phyloP scores from a whole-genome alignment of 2,888 invertebrate genomes.

The Acrocyrtus sp. region DNA sequence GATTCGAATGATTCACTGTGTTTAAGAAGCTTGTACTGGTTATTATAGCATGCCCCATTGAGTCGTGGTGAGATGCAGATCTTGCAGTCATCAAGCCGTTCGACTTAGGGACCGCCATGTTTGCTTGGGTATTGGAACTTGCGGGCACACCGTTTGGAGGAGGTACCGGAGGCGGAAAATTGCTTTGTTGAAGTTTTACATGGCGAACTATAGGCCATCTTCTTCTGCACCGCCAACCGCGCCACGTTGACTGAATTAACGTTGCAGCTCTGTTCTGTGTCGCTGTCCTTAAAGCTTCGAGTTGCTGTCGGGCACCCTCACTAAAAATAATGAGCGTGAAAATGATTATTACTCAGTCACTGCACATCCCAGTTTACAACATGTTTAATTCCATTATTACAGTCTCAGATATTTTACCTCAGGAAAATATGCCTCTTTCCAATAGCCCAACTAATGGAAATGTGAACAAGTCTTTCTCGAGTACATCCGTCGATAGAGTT shows the following conservation, averaged over 20 bases:
- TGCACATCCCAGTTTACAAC: too few relatives aligned
- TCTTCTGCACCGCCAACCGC: conserved; percentile 72
- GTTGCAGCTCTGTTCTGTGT: conserved; percentile 83
- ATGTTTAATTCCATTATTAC: too few relatives aligned
- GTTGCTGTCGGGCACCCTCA: conserved; percentile 89
- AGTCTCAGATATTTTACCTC: conserved; percentile 68
- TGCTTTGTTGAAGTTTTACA: conserved; percentile 18
- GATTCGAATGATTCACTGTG: conserved; percentile 33
- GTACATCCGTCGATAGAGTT: conserved; percentile 67
- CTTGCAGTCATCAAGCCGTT: conserved; percentile 38
- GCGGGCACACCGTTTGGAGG: conserved; percentile 30
- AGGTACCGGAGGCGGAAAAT: conserved; percentile 41
- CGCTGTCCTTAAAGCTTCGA: conserved; percentile 83
- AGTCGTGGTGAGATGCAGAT: conserved; percentile 31
- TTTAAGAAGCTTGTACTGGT: conserved; percentile 42
- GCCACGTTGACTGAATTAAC: conserved; percentile 85
- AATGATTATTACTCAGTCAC: too few relatives aligned
- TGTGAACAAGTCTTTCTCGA: conserved; percentile 65
- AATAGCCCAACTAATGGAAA: conserved; percentile 86
- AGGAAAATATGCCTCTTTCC: conserved; percentile 94
- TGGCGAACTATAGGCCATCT: conserved; percentile 52
- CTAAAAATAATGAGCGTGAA: conserved; percentile 68
- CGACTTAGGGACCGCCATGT: conserved; percentile 16
- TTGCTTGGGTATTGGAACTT: too few relatives aligned
- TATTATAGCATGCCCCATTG: conserved; percentile 35